These are phyloP conservation scores for Chelidonichthys spinosus DNA, from an alignment of 2,797 vertebrate species.

Conservation along the genomic window DNA sequence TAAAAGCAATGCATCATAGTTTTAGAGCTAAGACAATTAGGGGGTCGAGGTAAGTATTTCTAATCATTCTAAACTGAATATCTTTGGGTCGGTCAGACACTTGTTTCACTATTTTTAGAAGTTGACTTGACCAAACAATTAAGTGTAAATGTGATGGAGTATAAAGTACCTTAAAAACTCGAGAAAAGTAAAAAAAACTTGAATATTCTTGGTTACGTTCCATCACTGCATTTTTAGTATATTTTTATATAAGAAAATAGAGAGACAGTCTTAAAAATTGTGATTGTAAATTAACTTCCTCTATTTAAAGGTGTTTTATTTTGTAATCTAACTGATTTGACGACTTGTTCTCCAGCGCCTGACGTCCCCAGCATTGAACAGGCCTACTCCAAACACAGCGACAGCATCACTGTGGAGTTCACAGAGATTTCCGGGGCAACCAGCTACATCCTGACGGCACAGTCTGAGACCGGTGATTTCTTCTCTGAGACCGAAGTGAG, in stretches of 20 bases:
- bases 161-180: neutral
- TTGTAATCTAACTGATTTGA: slow-evolving; percentile 13
- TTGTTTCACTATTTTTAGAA: neutral
- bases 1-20: neutral
- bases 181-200: neutral
- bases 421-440: slow-evolving; percentile 85
- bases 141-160: neutral
- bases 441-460: slow-evolving; percentile 86
- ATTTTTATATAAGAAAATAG: neutral
- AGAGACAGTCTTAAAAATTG: neutral
- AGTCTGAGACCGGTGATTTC: slow-evolving; percentile 76
- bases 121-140: neutral
- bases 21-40: neutral
- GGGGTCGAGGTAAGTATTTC: neutral
- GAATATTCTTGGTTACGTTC: neutral
- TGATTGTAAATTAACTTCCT: neutral
- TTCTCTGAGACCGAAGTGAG: slow-evolving; percentile 84
- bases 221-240: neutral
- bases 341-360: slow-evolving; percentile 82
- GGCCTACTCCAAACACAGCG: slow-evolving; percentile 91
- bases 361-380: slow-evolving; percentile 86
- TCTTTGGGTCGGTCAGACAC: neutral
- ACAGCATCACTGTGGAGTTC: slow-evolving; percentile 94
- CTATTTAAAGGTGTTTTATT: neutral
- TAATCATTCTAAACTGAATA: neutral